These are phyloP conservation scores for Drosophila macrothrix DNA, from an alignment of 2,888 invertebrate genomes.

Conservation along the genomic window DNA sequence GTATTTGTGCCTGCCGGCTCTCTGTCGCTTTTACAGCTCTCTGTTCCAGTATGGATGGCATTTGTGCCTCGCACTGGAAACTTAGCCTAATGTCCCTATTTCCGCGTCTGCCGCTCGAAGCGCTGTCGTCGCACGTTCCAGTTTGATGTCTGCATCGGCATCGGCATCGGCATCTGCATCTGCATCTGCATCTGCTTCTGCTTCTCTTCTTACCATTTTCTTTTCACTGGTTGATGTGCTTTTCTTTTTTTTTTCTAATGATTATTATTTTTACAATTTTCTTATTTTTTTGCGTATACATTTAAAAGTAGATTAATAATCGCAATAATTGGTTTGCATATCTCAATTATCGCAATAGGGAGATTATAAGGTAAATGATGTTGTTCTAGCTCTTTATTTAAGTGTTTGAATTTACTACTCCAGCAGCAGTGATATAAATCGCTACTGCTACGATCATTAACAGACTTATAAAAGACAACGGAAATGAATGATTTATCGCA, in stretches of 20 bases:
- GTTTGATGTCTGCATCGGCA: slow-evolving; percentile 33
- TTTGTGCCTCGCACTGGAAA: slow-evolving; percentile 17
- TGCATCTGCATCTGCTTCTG: slow-evolving; percentile 34
- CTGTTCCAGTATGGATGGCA: not conserved
- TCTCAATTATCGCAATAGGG: slow-evolving; percentile 42
- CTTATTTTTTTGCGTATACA: not conserved
- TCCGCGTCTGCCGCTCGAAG: not conserved
- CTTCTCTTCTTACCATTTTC: slow-evolving; percentile 58
- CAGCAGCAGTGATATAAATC: too few relatives aligned
- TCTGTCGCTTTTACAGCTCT: not conserved
- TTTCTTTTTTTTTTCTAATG: not conserved
- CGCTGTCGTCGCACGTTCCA: slow-evolving; percentile 67
- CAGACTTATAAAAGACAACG: not conserved
- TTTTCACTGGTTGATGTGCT: slow-evolving; percentile 48
- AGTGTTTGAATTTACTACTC: not conserved
- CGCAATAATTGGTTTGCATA: slow-evolving; percentile 65
- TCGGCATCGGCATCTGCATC: not conserved
- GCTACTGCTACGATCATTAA: not conserved
- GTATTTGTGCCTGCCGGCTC: slow-evolving; percentile 6
- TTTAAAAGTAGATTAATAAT: slow-evolving; percentile 71
- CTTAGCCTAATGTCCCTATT: slow-evolving; percentile 28
- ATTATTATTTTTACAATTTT: not conserved
- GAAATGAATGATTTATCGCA: not conserved
- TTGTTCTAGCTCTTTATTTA: not conserved
- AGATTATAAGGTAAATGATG: not conserved